Evolutionary conservation across 2,888 invertebrate species (phyloP).

Genomic region (Nycteola revayana): DNA sequence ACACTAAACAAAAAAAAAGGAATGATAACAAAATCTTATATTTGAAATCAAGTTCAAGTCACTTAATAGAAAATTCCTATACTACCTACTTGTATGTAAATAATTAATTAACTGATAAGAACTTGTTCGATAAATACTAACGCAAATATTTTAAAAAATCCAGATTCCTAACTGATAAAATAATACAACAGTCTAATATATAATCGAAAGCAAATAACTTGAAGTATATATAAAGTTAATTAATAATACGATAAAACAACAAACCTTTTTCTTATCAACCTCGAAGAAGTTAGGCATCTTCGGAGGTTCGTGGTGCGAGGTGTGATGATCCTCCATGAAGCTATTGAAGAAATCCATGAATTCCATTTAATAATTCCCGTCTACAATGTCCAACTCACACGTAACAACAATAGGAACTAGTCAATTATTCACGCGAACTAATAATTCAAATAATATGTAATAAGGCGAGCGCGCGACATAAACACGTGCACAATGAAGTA

Average conservation of each 20-base stretch:
- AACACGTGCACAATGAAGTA: slow-evolving; percentile 64
- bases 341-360: slow-evolving; percentile 69
- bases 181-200: too few species aligned
- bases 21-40: too few species aligned
- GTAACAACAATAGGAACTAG: slow-evolving; percentile 29
- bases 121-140: too few species aligned
- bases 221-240: background rate
- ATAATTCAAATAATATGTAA: slow-evolving; percentile 42
- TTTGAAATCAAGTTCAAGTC: too few species aligned
- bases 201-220: too few species aligned
- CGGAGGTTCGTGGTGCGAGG: slow-evolving; percentile 53
- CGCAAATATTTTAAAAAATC: too few species aligned
- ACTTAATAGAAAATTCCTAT: too few species aligned
- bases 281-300: slow-evolving; percentile 75
- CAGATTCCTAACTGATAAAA: too few species aligned
- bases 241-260: slow-evolving; percentile 7
- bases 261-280: slow-evolving; percentile 74
- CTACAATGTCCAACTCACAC: slow-evolving; percentile 40
- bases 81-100: too few species aligned
- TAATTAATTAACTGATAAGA: too few species aligned
- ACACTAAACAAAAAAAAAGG: too few species aligned
- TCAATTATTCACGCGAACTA: slow-evolving; percentile 37
- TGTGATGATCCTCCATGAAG: slow-evolving; percentile 61
- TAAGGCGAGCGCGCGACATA: slow-evolving; percentile 44
- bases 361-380: slow-evolving; percentile 56